Base-by-base conservation (phyloP, 2,797 vertebrate species). In the Microctenopoma lineatum region DNA sequence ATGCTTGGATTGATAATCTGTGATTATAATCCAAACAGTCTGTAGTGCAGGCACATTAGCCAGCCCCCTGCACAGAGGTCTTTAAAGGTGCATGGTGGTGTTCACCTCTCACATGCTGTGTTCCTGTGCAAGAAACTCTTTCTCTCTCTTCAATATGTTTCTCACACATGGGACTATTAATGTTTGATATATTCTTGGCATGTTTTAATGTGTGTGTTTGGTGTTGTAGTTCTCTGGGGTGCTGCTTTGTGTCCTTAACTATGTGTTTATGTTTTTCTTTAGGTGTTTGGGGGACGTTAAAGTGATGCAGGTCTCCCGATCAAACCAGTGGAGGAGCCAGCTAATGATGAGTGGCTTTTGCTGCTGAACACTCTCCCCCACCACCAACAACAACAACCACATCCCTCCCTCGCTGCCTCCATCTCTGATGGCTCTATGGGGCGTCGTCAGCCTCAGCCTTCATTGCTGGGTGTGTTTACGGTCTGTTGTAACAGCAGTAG, bases 381-480 rank as follows among this genome's bases (percentile, higher is more conserved):
- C 63, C 72, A 38, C 66, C 75, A 32, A 46, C 63, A 32, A 52
- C 76, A 47, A 51, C 63, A 42, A 47, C 53, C 58, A 56, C 76
- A 48, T 41, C 83, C 78, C 70, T 63, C 53, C 55, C 57, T 32
- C 53, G 63, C 84, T 53, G 73, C 80, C 59, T 84, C 86, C 79
- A 68, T 96, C 95, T 96, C 96, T 96, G 95, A 98, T 98, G 97
- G 97, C 97, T 98, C 96, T 95, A 97, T 98, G 97, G 96, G 95
- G 96, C 91, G 94, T 96, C 90, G 91, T 97, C 93, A 95, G 95
- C 89, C 94, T 98, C 95, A 95, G 96, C 96, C 95, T 98, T 90
- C 96, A 96, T 93, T 98, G 92, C 93, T 94, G 94, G 93, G 90
- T 93, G 83, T 92, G 90, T 85, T 77, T 91, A 66, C 80, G 87